Conservation (phyloP, 1,140 invertebrate genomes). For the Macrotrachela quadricornifera region DNA sequence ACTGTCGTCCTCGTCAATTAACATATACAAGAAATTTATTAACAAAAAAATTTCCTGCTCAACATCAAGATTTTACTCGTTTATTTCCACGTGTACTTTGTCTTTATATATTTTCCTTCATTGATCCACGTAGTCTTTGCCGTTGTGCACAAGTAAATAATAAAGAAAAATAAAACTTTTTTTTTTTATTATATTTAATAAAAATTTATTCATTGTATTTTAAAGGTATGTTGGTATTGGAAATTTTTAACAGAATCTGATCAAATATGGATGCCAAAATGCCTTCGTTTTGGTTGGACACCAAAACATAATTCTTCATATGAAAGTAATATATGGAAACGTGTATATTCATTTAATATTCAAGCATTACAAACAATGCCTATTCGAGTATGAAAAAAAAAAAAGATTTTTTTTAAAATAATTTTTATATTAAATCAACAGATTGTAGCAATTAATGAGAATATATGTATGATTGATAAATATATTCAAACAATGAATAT, state of each 20-base stretch:
- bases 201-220: not conserved
- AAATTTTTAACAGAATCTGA: slow-evolving; percentile 23
- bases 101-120: slow-evolving; percentile 25
- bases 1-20: slow-evolving; percentile 1
- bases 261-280: slow-evolving; percentile 29
- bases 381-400: no score
- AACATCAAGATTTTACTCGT: slow-evolving; percentile 24
- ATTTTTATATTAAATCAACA: no score
- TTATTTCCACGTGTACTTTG: slow-evolving; percentile 24
- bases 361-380: no score
- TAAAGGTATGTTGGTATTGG: slow-evolving; percentile 27
- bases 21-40: slow-evolving; percentile 18
- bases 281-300: slow-evolving; percentile 25
- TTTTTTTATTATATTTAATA: no score
- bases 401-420: no score
- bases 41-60: slow-evolving; percentile 15
- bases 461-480: no score
- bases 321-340: slow-evolving; percentile 27
- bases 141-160: slow-evolving; percentile 18
- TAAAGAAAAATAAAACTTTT: no score
- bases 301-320: slow-evolving; percentile 22
- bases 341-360: no score
- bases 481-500: no score
- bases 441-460: no score
- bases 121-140: slow-evolving; percentile 25